Conservation (phyloP, 1,140 invertebrate genomes). For the Drosophila suzukii region DNA sequence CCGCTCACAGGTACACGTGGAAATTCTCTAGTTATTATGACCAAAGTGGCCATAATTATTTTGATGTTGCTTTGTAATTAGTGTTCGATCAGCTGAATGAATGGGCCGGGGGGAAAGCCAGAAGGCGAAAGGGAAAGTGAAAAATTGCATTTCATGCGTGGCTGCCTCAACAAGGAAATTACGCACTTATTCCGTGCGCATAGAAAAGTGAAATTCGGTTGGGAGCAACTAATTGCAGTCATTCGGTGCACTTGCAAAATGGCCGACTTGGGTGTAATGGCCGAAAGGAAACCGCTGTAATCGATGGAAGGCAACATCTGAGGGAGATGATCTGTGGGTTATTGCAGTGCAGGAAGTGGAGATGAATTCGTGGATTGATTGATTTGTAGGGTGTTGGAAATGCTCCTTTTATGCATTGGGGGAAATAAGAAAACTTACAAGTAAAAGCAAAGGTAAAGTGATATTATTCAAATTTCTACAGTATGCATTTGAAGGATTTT, state of each 20-base stretch:
- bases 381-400: background rate
- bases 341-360: background rate
- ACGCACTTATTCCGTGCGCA: conserved; percentile 59
- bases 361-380: background rate
- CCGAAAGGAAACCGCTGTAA: background rate
- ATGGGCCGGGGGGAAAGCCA: background rate
- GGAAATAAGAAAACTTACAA: too few relatives aligned
- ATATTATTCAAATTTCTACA: too few relatives aligned
- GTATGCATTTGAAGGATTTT: too few relatives aligned
- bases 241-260: conserved; percentile 52
- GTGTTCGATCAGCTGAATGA: conserved; percentile 68
- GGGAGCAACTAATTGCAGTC: conserved; percentile 56
- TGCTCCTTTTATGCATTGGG: too few relatives aligned
- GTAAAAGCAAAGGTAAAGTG: too few relatives aligned
- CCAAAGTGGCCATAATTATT: conserved; percentile 82
- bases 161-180: conserved; percentile 71
- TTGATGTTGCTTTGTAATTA: conserved; percentile 80
- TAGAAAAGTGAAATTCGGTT: conserved; percentile 64
- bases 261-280: conserved; percentile 12
- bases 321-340: conserved; percentile 3
- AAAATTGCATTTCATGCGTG: conserved; percentile 78
- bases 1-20: conserved; percentile 39
- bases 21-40: conserved; percentile 73
- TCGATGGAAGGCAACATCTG: background rate
- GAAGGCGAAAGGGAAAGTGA: conserved; percentile 73